A percentile compares a stretch with the other conserved stretches of the same genome.
Conservation (phyloP, 1,140 invertebrate species). For the Ctenoplectra terminalis region DNA sequence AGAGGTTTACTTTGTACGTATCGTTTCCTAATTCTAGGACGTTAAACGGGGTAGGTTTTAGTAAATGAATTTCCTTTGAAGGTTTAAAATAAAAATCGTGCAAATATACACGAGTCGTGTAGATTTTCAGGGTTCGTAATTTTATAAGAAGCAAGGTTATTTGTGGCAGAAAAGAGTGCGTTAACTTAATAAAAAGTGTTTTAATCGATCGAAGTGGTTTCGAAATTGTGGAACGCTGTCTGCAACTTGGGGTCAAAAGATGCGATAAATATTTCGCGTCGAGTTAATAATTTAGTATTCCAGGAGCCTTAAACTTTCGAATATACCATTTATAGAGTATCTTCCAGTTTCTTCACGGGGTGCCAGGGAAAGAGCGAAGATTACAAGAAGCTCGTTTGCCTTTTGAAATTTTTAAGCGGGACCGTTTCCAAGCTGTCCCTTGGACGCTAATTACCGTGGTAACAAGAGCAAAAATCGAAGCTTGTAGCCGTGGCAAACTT, state of each 20-base stretch:
- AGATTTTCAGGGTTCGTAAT: too few species aligned
- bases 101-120: too few species aligned
- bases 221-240: neutral
- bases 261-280: too few species aligned
- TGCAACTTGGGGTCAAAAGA: too few species aligned
- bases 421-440: neutral
- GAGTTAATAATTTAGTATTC: neutral
- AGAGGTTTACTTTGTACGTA: too few species aligned
- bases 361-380: neutral
- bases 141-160: too few species aligned
- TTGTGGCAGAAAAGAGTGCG: too few species aligned
- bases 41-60: neutral
- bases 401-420: conserved; percentile 32
- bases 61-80: neutral
- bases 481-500: neutral
- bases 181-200: too few species aligned
- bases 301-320: neutral
- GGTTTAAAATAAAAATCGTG: too few species aligned
- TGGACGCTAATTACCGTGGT: conserved; percentile 26
- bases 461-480: conserved; percentile 33
- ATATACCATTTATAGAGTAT: neutral
- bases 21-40: neutral
- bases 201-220: neutral
- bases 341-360: neutral
- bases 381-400: conserved; percentile 21